phyloP scores from a whole-genome alignment of 2,888 invertebrate species.

The Rhingia campestris region DNA sequence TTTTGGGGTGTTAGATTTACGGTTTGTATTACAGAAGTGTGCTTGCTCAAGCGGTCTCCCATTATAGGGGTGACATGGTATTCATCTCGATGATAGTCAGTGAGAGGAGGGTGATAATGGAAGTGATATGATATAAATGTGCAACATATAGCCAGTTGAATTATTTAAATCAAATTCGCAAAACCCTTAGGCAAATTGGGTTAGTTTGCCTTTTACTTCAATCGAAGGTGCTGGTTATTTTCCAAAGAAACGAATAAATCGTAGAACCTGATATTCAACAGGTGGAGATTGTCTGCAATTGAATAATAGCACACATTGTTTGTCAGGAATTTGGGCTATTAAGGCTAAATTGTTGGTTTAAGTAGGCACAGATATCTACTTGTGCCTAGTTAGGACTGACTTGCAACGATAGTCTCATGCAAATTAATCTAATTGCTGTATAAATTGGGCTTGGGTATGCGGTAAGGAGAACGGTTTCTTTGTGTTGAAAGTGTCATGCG shows the following conservation, averaged over 20 bases:
- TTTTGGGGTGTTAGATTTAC: slow-evolving; percentile 65
- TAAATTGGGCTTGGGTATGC: no score
- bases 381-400: neutral
- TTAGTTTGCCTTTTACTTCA: neutral
- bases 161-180: neutral
- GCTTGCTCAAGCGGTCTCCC: slow-evolving; percentile 17
- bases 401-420: no score
- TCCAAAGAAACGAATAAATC: slow-evolving; percentile 1
- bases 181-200: neutral
- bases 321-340: slow-evolving; percentile 1
- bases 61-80: slow-evolving; percentile 19
- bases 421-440: no score
- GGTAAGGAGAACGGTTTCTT: no score
- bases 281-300: neutral
- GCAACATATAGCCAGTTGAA: neutral
- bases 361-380: neutral
- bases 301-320: neutral
- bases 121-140: neutral
- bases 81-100: neutral
- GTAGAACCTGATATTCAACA: slow-evolving; percentile 2
- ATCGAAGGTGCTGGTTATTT: slow-evolving; percentile 1
- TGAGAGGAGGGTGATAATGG: no score
- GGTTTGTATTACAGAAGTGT: slow-evolving; percentile 57
- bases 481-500: no score
- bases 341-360: neutral